Conservation (phyloP, 1,140 invertebrate species). For the Cydia amplana region DNA sequence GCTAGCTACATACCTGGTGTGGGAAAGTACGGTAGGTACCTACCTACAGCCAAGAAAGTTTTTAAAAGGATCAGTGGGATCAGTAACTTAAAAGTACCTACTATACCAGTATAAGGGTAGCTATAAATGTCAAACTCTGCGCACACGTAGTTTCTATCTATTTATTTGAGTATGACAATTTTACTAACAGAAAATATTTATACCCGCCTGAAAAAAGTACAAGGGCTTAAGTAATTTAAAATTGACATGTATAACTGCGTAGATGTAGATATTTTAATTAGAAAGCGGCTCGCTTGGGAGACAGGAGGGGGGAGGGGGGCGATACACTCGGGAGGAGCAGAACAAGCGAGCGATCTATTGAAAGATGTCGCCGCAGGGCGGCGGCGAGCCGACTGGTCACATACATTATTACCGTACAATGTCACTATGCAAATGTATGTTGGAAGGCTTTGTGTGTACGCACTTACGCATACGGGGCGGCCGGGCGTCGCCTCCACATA, state of each 20-base stretch:
- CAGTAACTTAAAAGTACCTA: too few relatives aligned
- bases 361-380: conserved; percentile 62
- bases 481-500: conserved; percentile 67
- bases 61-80: too few relatives aligned
- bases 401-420: conserved; percentile 76
- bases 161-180: too few relatives aligned
- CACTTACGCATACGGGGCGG: conserved; percentile 73
- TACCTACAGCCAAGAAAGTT: too few relatives aligned
- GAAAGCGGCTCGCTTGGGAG: conserved; percentile 40
- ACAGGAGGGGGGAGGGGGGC: conserved; percentile 37
- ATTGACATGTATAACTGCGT: conserved; percentile 25
- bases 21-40: too few relatives aligned
- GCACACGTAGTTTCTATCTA: too few relatives aligned
- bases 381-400: conserved; percentile 67
- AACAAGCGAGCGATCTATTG: conserved; percentile 60
- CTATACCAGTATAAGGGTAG: too few relatives aligned
- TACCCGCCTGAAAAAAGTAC: conserved; percentile 3
- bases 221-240: conserved; percentile 36
- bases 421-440: conserved; percentile 79
- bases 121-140: neutral
- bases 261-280: conserved; percentile 51
- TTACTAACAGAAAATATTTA: neutral
- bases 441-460: conserved; percentile 75
- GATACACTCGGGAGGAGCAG: conserved; percentile 37
- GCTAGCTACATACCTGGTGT: too few relatives aligned